These are phyloP conservation scores for Pelecanoides urinatrix DNA, from an alignment of 2,113 vertebrate species.

Conservation along the genomic window DNA sequence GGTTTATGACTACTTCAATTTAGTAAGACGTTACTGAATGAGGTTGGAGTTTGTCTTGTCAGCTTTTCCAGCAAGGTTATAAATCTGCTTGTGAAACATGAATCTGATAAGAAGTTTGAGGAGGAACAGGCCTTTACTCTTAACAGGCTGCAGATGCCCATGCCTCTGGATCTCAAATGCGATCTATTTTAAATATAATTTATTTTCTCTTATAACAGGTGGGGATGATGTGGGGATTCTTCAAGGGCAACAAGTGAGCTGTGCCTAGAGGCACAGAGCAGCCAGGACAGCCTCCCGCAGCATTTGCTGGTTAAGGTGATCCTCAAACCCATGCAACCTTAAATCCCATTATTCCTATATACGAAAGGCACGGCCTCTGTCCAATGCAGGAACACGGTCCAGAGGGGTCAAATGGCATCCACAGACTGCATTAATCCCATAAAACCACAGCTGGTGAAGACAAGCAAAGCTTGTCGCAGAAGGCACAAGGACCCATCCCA, in stretches of 20 bases:
- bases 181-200: constrained; percentile 37
- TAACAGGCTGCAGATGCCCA: constrained; percentile 5
- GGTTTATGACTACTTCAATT: constrained; percentile 55
- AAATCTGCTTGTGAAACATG: constrained; percentile 46
- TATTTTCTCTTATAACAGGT: constrained; percentile 17
- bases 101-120: constrained; percentile 45
- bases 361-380: not conserved
- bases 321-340: not conserved
- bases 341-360: not conserved
- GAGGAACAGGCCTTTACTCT: constrained; percentile 33
- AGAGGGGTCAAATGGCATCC: not conserved
- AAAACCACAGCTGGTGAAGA: not conserved
- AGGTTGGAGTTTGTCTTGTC: constrained; percentile 48
- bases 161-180: constrained; percentile 11
- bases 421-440: not conserved
- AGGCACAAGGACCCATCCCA: not conserved
- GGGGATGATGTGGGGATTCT: not conserved
- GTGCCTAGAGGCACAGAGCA: not conserved
- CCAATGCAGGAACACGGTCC: not conserved
- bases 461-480: not conserved
- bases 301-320: not conserved
- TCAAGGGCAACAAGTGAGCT: not conserved
- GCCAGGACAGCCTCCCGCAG: not conserved
- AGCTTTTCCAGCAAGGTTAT: constrained; percentile 31
- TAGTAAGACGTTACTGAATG: constrained; percentile 4